These are phyloP conservation scores for Ifrita kowaldi DNA, from an alignment of 2,113 vertebrate genomes.

Conservation along the genomic window DNA sequence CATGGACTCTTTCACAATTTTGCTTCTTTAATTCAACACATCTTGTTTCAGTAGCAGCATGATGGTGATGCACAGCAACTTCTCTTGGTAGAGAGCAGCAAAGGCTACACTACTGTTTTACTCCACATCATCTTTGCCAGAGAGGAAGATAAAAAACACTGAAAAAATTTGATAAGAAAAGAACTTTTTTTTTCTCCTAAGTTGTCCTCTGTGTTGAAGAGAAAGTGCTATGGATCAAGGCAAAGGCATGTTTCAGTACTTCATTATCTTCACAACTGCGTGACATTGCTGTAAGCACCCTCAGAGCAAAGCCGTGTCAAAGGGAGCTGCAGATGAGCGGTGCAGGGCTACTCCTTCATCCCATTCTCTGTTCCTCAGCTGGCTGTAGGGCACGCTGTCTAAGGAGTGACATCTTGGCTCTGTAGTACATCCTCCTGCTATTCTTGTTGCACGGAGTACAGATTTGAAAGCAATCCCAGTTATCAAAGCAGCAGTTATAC, in stretches of 20 bases:
- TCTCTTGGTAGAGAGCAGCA: neutral
- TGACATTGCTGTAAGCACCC: neutral
- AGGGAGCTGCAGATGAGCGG: neutral
- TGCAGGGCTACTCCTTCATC: neutral
- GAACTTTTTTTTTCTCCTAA: neutral
- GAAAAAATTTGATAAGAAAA: neutral
- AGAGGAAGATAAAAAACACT: neutral
- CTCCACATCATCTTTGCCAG: neutral
- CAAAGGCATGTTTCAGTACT: neutral
- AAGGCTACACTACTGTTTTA: neutral
- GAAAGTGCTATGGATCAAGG: neutral
- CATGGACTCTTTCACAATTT: neutral
- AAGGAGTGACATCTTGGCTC: neutral
- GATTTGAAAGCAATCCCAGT: neutral
- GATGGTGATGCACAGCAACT: neutral
- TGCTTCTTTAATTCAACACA: neutral
- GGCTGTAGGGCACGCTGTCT: neutral
- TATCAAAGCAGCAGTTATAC: neutral
- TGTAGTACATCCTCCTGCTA: neutral
- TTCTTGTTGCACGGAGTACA: neutral
- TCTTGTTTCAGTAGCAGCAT: neutral
- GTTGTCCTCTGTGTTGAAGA: neutral
- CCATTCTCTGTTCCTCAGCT: neutral
- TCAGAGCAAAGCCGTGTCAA: neutral
- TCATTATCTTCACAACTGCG: neutral